Percentiles rank a stretch among this genome's conserved stretches.
Conservation (phyloP, 2,113 vertebrate species). For the Gadus macrocephalus region DNA sequence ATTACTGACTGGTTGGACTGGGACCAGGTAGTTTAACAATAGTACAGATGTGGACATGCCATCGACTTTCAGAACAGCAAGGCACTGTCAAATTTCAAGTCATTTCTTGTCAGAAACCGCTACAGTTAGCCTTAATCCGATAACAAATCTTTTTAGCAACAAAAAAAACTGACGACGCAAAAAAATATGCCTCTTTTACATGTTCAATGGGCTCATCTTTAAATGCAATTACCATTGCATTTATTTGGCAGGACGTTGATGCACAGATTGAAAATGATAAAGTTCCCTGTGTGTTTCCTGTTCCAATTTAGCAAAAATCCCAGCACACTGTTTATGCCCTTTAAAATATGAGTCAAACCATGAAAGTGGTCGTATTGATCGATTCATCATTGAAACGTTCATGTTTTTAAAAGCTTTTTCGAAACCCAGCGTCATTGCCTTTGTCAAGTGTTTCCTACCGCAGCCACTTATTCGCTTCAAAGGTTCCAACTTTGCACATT, state of each 20-base stretch:
- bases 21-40: background rate
- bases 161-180: background rate
- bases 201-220: constrained; percentile 2
- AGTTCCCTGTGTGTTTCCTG: background rate
- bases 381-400: background rate
- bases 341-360: constrained; percentile 2
- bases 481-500: background rate
- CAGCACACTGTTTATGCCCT: background rate
- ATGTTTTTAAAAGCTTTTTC: background rate
- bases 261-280: background rate
- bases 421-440: background rate
- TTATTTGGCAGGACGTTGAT: constrained; percentile 3
- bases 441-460: background rate
- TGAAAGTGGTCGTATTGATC: background rate
- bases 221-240: background rate
- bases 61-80: background rate
- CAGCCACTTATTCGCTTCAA: background rate
- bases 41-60: background rate
- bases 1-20: background rate
- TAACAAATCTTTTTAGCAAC: background rate
- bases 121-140: background rate
- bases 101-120: background rate
- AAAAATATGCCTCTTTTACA: background rate
- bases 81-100: constrained; percentile 9
- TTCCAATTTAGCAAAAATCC: background rate